Percentiles rank a stretch among this genome's conserved stretches.
phyloP scores from a whole-genome alignment of 2,888 invertebrate species.

The Tenthredo livida region DNA sequence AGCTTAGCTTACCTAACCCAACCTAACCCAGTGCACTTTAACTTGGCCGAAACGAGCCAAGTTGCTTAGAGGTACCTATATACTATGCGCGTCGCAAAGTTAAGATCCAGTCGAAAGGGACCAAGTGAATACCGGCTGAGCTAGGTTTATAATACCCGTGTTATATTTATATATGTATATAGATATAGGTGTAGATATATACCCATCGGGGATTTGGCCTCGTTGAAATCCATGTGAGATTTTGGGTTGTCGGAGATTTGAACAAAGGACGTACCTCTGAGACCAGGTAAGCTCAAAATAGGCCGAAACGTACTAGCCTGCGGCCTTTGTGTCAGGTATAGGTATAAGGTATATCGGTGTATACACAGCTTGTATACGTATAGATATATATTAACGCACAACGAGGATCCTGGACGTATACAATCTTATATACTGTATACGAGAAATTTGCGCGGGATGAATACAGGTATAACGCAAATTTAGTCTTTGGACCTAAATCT shows the following conservation, averaged over 20 bases:
- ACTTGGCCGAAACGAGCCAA: conserved; percentile 11
- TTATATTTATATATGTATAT: not conserved
- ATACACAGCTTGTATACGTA: too few species aligned
- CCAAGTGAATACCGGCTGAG: conserved; percentile 24
- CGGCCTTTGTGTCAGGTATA: conserved; percentile 31
- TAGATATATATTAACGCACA: too few species aligned
- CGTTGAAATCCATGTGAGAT: conserved; percentile 24
- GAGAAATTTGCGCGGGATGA: not conserved
- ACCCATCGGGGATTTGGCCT: not conserved
- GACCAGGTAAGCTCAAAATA: conserved; percentile 43
- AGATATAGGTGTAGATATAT: not conserved
- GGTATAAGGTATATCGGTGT: too few species aligned
- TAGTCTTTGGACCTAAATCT: not conserved
- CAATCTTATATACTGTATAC: not conserved
- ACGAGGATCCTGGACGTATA: not conserved
- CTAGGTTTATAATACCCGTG: conserved; percentile 23
- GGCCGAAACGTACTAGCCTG: conserved; percentile 23
- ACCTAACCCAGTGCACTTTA: conserved; percentile 1
- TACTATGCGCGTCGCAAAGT: conserved; percentile 20
- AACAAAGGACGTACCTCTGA: conserved; percentile 28
- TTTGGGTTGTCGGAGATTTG: conserved; percentile 11
- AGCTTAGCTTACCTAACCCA: conserved; percentile 7
- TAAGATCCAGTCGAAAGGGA: conserved; percentile 22
- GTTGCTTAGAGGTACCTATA: not conserved
- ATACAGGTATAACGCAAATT: not conserved